These are phyloP conservation scores for Seira sanloemensis DNA, from an alignment of 2,888 invertebrate genomes.

Conservation along the genomic window DNA sequence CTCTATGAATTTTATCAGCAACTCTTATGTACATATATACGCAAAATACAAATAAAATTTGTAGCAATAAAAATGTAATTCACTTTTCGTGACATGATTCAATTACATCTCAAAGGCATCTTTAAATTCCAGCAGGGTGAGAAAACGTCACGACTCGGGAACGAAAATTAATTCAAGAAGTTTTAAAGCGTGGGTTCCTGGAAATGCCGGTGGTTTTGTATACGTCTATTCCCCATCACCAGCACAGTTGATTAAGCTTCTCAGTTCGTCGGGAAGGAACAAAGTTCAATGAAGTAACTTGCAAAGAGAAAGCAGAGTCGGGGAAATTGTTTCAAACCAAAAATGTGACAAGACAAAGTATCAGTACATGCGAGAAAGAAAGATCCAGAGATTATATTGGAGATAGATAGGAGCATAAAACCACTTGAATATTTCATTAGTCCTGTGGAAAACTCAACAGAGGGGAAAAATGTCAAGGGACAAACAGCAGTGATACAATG, in stretches of 20 bases:
- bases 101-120: slow-evolving; percentile 50
- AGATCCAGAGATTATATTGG: neutral
- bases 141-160: slow-evolving; percentile 53
- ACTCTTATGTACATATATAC: too few species aligned
- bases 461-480: slow-evolving; percentile 44
- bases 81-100: slow-evolving; percentile 57
- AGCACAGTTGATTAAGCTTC: too few species aligned
- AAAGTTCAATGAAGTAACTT: too few species aligned
- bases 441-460: slow-evolving; percentile 34
- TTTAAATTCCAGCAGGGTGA: slow-evolving; percentile 33
- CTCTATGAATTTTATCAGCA: too few species aligned
- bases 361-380: neutral
- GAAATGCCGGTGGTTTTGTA: too few species aligned
- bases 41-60: too few species aligned
- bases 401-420: slow-evolving; percentile 14
- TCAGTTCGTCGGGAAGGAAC: too few species aligned
- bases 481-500: slow-evolving; percentile 1
- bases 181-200: too few species aligned
- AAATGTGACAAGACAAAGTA: too few species aligned
- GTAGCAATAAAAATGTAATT: slow-evolving; percentile 38
- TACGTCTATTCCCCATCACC: too few species aligned
- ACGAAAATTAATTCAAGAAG: slow-evolving; percentile 49
- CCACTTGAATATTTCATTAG: slow-evolving; percentile 51
- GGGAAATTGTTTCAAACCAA: too few species aligned
- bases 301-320: too few species aligned